Base-by-base conservation (phyloP, 2,797 vertebrate genomes). In the Ciconia nigra region DNA sequence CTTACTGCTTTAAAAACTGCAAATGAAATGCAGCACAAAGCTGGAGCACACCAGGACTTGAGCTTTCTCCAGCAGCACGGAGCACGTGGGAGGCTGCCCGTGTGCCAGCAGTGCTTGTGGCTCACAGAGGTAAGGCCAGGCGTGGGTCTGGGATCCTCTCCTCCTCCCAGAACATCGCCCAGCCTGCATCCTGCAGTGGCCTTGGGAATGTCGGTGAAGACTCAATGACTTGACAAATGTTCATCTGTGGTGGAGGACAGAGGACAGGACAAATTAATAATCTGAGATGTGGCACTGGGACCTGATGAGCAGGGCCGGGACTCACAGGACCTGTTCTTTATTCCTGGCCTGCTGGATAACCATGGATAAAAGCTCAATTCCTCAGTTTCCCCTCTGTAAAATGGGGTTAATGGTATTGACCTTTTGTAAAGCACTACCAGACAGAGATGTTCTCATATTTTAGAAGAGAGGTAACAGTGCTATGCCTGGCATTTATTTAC, bases 1-100 rank as follows among this genome's bases (percentile, higher is more conserved):
- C 55, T 83, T 81, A n/a, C 69, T 86, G 78, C 67, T 89, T 92
- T 94, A 79, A 94, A 84, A 95, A 74, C 42, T 47, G 73, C 88
- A 79, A 83, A 59, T 29, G 52, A 87, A 94, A 83, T 0, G 0
- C 44, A 87, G 80, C 46, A 69, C 1, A 0, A 57, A 80, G 71
- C 17, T 33, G 80, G 85, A 95, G 70, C 62, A 37, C 81, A 90
- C 49, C 77, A 79, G 55, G 58, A 44, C 37, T 73, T 69, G 87
- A 76, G 71, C 54, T 13, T 67, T 77, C 76, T 83, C 82, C 93
- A 87, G 73, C 70, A 78, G 67, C 85, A 49, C 1, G 0, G 63
- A 70, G 55, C 77, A 49, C 7, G 5, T 70, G 73, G 61, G 63
- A 87, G 44, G 58, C 46, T 90, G 80, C 67, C 69, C 19, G 4